Conservation (phyloP, 2,797 vertebrate species). For the Sitta carolinensis region DNA sequence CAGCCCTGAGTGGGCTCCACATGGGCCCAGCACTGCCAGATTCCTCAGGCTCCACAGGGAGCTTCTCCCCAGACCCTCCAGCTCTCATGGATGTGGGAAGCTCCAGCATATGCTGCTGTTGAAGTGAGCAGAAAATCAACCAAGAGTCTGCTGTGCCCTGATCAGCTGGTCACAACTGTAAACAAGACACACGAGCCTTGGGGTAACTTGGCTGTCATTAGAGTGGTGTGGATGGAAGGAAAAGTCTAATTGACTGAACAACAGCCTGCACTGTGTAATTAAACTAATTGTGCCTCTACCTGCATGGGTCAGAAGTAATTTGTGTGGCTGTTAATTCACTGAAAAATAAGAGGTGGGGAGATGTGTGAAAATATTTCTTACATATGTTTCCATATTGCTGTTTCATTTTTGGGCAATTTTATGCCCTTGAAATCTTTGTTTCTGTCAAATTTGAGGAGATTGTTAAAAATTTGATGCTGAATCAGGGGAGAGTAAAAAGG, state of each 20-base stretch:
- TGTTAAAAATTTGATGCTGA: neutral
- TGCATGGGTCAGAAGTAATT: constrained; percentile 37
- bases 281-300: constrained; percentile 47
- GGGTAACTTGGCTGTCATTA: constrained; percentile 34
- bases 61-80: neutral
- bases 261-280: constrained; percentile 1
- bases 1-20: neutral
- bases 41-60: fast-evolving
- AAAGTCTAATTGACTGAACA: constrained; percentile 57
- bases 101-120: neutral
- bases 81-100: fast-evolving
- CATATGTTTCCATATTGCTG: neutral
- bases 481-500: constrained; percentile 12
- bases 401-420: neutral
- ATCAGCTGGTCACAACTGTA: fast-evolving
- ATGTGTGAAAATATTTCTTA: neutral
- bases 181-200: neutral
- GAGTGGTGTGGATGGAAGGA: constrained; percentile 36
- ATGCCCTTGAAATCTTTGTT: neutral
- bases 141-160: neutral
- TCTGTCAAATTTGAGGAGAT: constrained; percentile 15
- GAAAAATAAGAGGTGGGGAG: neutral
- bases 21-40: neutral
- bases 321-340: neutral
- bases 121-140: neutral